Evolutionary conservation across 1,140 invertebrate genomes (phyloP).

Genomic region (Leptinotarsa texana): DNA sequence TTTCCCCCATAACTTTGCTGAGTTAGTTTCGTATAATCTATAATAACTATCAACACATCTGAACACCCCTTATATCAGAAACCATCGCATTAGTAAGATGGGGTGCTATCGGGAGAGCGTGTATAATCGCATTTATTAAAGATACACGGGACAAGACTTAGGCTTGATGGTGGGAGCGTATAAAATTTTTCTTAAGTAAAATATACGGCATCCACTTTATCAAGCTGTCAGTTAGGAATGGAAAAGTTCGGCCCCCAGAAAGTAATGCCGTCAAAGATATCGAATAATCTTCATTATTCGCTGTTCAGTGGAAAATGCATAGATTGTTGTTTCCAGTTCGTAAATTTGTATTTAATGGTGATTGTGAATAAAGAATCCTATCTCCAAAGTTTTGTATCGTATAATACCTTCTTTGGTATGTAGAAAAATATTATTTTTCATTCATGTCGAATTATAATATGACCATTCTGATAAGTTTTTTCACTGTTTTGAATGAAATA

Average conservation of each 20-base stretch:
- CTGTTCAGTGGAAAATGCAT: too few species aligned
- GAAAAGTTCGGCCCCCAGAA: neutral
- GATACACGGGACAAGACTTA: slow-evolving; percentile 21
- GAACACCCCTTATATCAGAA: slow-evolving; percentile 2
- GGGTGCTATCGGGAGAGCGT: slow-evolving; percentile 10
- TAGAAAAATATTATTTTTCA: too few species aligned
- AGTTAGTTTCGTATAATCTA: too few species aligned
- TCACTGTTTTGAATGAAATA: too few species aligned
- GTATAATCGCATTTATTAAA: slow-evolving; percentile 29
- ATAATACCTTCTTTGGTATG: too few species aligned
- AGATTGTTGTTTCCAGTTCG: too few species aligned
- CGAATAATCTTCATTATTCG: neutral
- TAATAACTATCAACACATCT: neutral
- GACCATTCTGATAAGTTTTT: too few species aligned
- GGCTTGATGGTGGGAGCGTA: slow-evolving; percentile 20
- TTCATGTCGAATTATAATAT: too few species aligned
- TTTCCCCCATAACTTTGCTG: too few species aligned
- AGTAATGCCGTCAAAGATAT: slow-evolving; percentile 18
- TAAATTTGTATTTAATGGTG: too few species aligned
- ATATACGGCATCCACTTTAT: slow-evolving; percentile 30
- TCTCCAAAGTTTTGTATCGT: too few species aligned
- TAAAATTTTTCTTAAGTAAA: slow-evolving; percentile 22
- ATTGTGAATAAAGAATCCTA: too few species aligned
- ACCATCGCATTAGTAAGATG: slow-evolving; percentile 12
- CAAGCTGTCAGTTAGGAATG: slow-evolving; percentile 25